Conservation (phyloP, 2,888 invertebrate species). For the Napeogenes sylphis region DNA sequence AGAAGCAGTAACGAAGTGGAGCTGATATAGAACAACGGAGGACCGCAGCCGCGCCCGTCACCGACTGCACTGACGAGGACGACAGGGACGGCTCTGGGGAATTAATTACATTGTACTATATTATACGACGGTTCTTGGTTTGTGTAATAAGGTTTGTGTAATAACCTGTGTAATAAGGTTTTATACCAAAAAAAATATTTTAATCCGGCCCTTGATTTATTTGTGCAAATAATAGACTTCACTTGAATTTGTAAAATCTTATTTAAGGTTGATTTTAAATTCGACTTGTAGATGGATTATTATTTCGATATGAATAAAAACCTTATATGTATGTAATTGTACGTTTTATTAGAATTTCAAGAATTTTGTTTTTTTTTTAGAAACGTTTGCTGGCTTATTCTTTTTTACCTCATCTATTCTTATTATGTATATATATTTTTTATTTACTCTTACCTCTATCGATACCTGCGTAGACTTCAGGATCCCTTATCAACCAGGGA, state of each 20-base stretch:
- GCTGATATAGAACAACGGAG: conserved; percentile 53
- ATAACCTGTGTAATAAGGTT: background rate
- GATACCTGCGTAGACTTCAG: conserved; percentile 39
- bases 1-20: conserved; percentile 62
- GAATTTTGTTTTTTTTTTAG: background rate
- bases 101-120: background rate
- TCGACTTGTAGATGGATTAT: too few species aligned
- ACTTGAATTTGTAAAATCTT: too few species aligned
- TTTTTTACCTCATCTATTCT: too few species aligned
- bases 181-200: background rate
- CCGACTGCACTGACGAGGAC: background rate
- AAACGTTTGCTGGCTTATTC: background rate
- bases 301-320: too few species aligned
- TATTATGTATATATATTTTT: background rate
- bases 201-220: too few species aligned
- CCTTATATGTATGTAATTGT: too few species aligned
- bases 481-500: conserved; percentile 44
- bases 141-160: background rate
- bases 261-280: too few species aligned
- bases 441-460: conserved; percentile 34
- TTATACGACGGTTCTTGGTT: too few species aligned
- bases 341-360: too few species aligned
- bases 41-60: conserved; percentile 42
- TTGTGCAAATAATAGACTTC: too few species aligned
- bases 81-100: conserved; percentile 51